Percentiles rank a stretch among this genome's conserved stretches.
Conservation (phyloP, 1,140 invertebrate species). For the Carcinoscorpius rotundicauda region DNA sequence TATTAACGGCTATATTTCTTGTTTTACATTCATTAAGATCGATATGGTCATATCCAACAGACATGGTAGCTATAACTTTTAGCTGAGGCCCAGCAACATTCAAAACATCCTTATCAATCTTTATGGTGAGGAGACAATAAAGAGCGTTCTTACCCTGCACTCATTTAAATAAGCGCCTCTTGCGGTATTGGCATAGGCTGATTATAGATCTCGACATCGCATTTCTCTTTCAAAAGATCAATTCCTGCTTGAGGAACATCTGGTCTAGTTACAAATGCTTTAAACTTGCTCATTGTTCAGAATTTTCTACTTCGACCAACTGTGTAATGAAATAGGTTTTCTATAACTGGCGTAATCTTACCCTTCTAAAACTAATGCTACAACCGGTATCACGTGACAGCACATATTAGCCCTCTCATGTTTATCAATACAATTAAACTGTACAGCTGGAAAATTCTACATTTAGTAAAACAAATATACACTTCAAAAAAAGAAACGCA, state of each 20-base stretch:
- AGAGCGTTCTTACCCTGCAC: conserved; percentile 60
- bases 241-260: conserved; percentile 43
- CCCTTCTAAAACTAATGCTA: no score
- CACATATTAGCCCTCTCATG: no score
- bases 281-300: no score
- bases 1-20: conserved; percentile 20
- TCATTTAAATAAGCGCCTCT: conserved; percentile 50
- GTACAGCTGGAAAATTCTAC: no score
- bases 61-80: conserved; percentile 78
- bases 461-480: no score
- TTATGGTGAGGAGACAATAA: conserved; percentile 69
- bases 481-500: no score
- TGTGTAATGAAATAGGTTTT: no score
- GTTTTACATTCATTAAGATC: conserved; percentile 36
- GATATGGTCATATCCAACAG: conserved; percentile 59
- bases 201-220: conserved; percentile 52
- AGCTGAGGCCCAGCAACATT: conserved; percentile 46
- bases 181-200: conserved; percentile 50
- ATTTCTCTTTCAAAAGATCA: conserved; percentile 40
- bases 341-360: no score
- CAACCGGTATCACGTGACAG: no score
- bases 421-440: no score
- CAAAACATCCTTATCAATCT: conserved; percentile 56
- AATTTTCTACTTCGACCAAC: no score
- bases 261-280: conserved; percentile 43